phyloP scores from a whole-genome alignment of 2,113 vertebrate genomes.

The Urocolius indicus region DNA sequence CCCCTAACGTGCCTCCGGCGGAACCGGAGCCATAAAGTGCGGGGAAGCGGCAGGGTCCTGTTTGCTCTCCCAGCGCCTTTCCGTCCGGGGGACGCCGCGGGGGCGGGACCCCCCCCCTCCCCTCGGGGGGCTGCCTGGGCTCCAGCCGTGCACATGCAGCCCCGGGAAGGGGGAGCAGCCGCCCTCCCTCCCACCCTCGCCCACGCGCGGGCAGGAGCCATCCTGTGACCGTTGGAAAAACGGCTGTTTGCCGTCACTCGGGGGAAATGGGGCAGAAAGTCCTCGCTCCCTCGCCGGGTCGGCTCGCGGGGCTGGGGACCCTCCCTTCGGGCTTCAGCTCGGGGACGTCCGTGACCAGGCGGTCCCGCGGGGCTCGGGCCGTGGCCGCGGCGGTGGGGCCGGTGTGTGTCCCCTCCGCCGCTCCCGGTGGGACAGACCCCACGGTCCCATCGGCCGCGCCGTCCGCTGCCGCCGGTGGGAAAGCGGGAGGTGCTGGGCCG shows the following conservation, averaged over 20 bases:
- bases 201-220: background rate
- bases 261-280: slow-evolving; percentile 43
- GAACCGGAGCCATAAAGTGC: slow-evolving; percentile 35
- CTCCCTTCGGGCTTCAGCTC: too few relatives aligned
- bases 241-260: background rate
- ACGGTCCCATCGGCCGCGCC: background rate
- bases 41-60: background rate
- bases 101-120: background rate
- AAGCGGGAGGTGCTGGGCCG: background rate
- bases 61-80: background rate
- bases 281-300: background rate
- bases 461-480: too few relatives aligned
- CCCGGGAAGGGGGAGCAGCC: background rate
- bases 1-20: background rate
- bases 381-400: too few relatives aligned
- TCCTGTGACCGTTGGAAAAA: slow-evolving; percentile 45
- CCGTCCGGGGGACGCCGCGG: background rate
- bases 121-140: too few relatives aligned
- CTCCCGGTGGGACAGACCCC: background rate
- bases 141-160: background rate
- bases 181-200: too few relatives aligned
- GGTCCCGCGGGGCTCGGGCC: background rate
- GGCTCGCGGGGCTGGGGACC: too few relatives aligned
- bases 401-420: too few relatives aligned
- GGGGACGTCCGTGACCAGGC: background rate